These are phyloP conservation scores for Fundulus diaphanus DNA, from an alignment of 2,797 vertebrate species.

Conservation along the genomic window DNA sequence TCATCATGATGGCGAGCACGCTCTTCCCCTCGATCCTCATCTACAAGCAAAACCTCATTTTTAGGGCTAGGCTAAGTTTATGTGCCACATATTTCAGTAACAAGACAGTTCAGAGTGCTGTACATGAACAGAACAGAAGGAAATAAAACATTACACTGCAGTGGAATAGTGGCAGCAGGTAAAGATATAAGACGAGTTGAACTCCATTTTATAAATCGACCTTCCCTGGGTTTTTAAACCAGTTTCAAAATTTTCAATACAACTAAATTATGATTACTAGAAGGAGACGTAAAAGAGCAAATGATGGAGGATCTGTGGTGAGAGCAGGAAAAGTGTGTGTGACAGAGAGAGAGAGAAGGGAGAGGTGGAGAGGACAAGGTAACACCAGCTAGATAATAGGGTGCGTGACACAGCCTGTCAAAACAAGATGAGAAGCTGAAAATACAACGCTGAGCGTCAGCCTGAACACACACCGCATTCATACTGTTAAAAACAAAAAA, in stretches of 20 bases:
- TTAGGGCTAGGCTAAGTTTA: too few species aligned
- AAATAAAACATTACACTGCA: too few species aligned
- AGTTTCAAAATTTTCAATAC: neutral
- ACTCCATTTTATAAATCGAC: too few species aligned
- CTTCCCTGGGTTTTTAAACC: too few species aligned
- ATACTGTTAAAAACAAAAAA: neutral
- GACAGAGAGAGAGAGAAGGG: slow-evolving; percentile 1
- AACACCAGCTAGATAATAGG: slow-evolving; percentile 39
- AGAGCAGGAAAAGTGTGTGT: slow-evolving; percentile 11
- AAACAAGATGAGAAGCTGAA: slow-evolving; percentile 45
- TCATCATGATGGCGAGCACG: slow-evolving; percentile 87
- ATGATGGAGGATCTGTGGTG: neutral
- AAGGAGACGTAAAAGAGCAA: neutral
- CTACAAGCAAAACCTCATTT: slow-evolving; percentile 37
- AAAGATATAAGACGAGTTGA: too few species aligned
- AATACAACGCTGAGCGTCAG: slow-evolving; percentile 39
- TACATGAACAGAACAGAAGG: too few species aligned
- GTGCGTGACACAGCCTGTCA: slow-evolving; percentile 40
- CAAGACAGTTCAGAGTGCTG: too few species aligned
- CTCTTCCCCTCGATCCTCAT: slow-evolving; percentile 89
- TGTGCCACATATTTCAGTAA: too few species aligned
- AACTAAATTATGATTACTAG: neutral
- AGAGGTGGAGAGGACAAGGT: slow-evolving; percentile 7
- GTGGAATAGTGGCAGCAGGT: too few species aligned
- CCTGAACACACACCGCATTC: slow-evolving; percentile 24